Percentiles rank a stretch among this genome's conserved stretches.
Evolutionary conservation across 2,113 vertebrate species (phyloP).

Genomic region (Peromyscus leucopus): DNA sequence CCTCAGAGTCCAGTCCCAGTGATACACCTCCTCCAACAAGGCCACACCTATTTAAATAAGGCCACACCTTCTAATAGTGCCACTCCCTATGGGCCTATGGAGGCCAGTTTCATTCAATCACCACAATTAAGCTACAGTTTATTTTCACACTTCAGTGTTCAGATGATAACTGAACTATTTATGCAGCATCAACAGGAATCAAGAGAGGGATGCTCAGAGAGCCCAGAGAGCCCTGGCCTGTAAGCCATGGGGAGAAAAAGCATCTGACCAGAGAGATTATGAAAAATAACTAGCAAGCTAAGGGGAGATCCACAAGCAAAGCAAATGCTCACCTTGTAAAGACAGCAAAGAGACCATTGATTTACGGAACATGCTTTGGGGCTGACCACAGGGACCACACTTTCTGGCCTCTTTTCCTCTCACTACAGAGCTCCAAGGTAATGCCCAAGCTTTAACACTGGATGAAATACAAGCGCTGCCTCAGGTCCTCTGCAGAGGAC

Average conservation of each 20-base stretch:
- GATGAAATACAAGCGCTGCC: neutral
- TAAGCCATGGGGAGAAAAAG: neutral
- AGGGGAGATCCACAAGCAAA: neutral
- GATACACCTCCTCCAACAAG: neutral
- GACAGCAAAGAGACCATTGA: neutral
- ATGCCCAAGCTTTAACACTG: neutral
- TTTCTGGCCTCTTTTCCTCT: neutral
- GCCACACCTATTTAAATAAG: neutral
- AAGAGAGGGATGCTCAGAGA: neutral
- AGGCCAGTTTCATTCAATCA: neutral
- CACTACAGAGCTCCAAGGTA: neutral
- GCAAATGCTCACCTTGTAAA: neutral
- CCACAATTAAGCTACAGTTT: neutral
- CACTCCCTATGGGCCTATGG: neutral
- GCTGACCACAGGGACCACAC: neutral
- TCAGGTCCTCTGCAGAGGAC: neutral
- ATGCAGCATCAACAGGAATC: neutral
- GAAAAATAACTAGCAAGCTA: neutral
- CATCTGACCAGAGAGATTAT: neutral
- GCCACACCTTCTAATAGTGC: neutral
- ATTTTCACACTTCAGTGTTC: neutral
- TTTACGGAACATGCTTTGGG: neutral
- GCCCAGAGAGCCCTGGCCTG: neutral
- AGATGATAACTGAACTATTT: neutral
- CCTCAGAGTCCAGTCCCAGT: neutral